These are phyloP conservation scores for Perdita meconis DNA, from an alignment of 2,888 invertebrate genomes.

Conservation along the genomic window DNA sequence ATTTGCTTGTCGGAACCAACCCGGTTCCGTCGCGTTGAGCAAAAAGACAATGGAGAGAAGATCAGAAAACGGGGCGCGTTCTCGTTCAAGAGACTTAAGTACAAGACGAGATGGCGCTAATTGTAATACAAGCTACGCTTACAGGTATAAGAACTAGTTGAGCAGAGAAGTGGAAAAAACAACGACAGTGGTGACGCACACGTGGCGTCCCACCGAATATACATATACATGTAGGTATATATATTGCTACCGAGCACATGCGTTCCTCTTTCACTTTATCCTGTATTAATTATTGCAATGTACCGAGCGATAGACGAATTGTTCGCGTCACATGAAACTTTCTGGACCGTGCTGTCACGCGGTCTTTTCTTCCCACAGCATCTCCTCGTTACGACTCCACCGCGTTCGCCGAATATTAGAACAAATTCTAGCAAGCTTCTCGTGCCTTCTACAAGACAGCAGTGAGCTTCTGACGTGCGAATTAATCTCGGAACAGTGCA, in stretches of 20 bases:
- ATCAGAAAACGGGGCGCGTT: constrained; percentile 48
- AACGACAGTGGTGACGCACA: constrained; percentile 59
- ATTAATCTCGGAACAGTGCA: too few species aligned
- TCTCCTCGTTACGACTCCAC: too few species aligned
- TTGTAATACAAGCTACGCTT: constrained; percentile 60
- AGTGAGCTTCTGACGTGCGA: neutral
- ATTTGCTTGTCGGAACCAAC: constrained; percentile 44
- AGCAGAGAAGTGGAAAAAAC: constrained; percentile 74
- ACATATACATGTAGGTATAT: constrained; percentile 6
- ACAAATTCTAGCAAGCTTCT: too few species aligned
- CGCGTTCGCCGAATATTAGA: too few species aligned
- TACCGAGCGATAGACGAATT: constrained; percentile 50
- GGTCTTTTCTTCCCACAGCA: neutral
- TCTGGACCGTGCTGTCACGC: constrained; percentile 1
- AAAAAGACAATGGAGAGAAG: constrained; percentile 58
- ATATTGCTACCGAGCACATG: constrained; percentile 72
- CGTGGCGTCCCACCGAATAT: constrained; percentile 39
- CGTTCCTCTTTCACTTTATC: constrained; percentile 44
- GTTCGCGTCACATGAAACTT: constrained; percentile 47
- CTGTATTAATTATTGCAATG: constrained; percentile 68
- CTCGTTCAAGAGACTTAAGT: constrained; percentile 38
- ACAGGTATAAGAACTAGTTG: constrained; percentile 75
- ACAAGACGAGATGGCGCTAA: constrained; percentile 60
- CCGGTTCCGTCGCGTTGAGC: constrained; percentile 56
- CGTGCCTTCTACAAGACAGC: neutral